Conservation (phyloP, 1,140 invertebrate species). For the Sycophaga agraensis region DNA sequence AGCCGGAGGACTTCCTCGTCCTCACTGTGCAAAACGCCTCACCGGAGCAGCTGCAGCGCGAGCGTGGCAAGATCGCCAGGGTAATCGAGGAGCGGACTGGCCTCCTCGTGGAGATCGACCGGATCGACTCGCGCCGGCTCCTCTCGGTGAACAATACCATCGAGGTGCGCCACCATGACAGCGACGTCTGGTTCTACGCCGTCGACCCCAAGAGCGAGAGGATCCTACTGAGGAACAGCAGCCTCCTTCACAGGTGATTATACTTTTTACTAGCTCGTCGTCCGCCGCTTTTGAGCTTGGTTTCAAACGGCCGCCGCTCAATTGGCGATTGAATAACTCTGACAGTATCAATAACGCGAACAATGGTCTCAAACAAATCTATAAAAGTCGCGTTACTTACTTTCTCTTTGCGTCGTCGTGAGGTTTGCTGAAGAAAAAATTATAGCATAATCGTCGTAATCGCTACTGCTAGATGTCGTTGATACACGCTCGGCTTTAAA, state of each 20-base stretch:
- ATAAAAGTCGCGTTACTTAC: too few relatives aligned
- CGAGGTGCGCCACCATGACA: constrained; percentile 71
- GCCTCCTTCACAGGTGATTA: constrained; percentile 69
- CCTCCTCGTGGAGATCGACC: constrained; percentile 76
- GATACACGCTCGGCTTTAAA: too few relatives aligned
- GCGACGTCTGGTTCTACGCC: constrained; percentile 84
- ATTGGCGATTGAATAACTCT: too few relatives aligned
- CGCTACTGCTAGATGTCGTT: too few relatives aligned
- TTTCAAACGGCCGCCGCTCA: too few relatives aligned
- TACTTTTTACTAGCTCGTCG: too few relatives aligned
- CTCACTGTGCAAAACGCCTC: constrained; percentile 74
- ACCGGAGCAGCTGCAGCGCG: constrained; percentile 69
- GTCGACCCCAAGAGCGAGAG: constrained; percentile 77
- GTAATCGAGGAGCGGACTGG: constrained; percentile 74
- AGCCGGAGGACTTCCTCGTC: constrained; percentile 72
- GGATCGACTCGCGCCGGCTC: constrained; percentile 69
- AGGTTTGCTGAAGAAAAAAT: too few relatives aligned
- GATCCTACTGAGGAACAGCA: constrained; percentile 73
- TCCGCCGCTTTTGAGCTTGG: too few relatives aligned
- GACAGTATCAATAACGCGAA: too few relatives aligned
- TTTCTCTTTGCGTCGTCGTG: too few relatives aligned
- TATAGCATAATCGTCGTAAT: too few relatives aligned
- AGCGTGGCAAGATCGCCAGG: constrained; percentile 66
- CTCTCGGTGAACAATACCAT: constrained; percentile 73
- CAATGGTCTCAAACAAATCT: too few relatives aligned